Conservation (phyloP, 1,140 invertebrate species). For the Luehdorfia chinensis region DNA sequence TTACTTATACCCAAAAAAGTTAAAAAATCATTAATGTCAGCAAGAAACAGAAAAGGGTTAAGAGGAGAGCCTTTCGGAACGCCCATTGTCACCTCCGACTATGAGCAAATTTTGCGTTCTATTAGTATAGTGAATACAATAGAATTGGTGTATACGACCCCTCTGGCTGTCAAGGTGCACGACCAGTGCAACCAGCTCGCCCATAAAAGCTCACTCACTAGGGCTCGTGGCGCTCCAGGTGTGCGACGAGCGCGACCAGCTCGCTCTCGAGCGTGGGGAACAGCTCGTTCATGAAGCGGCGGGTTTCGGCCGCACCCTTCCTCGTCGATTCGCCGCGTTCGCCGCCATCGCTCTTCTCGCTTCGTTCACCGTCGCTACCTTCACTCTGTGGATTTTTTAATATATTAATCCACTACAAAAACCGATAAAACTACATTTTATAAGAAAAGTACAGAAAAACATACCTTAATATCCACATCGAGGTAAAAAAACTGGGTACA, state of each 20-base stretch:
- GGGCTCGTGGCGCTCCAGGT: slow-evolving; percentile 91
- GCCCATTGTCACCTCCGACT: too few species aligned
- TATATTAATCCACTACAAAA: not conserved
- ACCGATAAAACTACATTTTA: too few species aligned
- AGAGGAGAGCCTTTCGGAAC: too few species aligned
- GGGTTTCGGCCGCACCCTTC: slow-evolving; percentile 86
- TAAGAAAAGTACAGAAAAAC: slow-evolving; percentile 18
- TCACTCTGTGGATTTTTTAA: slow-evolving; percentile 22
- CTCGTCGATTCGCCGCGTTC: slow-evolving; percentile 75
- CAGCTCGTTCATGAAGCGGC: slow-evolving; percentile 91
- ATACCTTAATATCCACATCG: slow-evolving; percentile 74
- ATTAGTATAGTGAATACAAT: too few species aligned
- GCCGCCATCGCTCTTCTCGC: slow-evolving; percentile 38
- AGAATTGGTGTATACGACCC: too few species aligned
- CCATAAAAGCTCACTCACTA: too few species aligned
- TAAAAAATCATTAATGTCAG: too few species aligned
- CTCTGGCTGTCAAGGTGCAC: too few species aligned
- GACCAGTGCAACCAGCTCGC: too few species aligned
- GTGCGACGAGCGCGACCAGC: slow-evolving; percentile 88
- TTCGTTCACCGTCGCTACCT: slow-evolving; percentile 47
- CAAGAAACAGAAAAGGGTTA: too few species aligned
- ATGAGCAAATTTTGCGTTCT: too few species aligned
- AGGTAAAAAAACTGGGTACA: slow-evolving; percentile 96
- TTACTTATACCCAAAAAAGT: too few species aligned
- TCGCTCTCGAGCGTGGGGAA: slow-evolving; percentile 92